Base-by-base conservation (phyloP, 2,113 vertebrate species). In the Prionailurus bengalensis region DNA sequence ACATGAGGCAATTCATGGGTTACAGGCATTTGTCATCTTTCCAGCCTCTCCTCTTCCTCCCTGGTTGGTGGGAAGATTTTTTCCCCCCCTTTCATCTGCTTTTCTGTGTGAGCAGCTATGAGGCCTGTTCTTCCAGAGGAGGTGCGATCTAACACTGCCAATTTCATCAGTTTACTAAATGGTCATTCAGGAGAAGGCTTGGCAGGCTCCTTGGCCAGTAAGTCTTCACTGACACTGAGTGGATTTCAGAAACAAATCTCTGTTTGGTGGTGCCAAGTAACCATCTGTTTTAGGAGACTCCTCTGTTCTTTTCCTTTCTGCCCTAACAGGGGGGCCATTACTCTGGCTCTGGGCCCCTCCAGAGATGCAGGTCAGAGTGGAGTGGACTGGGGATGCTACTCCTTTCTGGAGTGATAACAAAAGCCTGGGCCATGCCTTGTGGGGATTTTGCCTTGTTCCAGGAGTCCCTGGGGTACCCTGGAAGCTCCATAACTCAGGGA, bases 141-240 rank as follows among this genome's bases (percentile, higher is more conserved):
- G 80, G 31, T 91, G n/a, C 58, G 65, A 78, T 61, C 29, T 36
- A 82, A 29, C 31, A 31, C 14, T 84, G 71, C 25, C 90, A 94
- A 70, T 85, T 90, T 89, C 29, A 93, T 95, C 42, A 53, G 58
- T 76, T 93, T 97, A 58, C 74, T 89, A 65, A 65, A n/a, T 1
- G n/a, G 11, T 94, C 89, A 68, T 94, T 88, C 71, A 91, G 55
- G 55, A 86, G 73, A 87, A 82, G 82, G 4, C 48, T 94, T 96
- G 92, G 88, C 73, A 94, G 61, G 0, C 27, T 79, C 9, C 68
- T 79, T 78, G 55, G 31, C 63, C 84, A 63, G 29, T 36, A 91
- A 84, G 10, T 3, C 89, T 91, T 91, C 53, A 13, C 16, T 73
- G 93, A 93, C 31, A 58, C 36, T 17, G 66, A 90, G 31, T 9